A percentile compares a stretch with the other conserved stretches of the same genome.
Conservation (phyloP, 37 sponge, comb jelly and placozoan genomes). For the Crambe crambe region DNA sequence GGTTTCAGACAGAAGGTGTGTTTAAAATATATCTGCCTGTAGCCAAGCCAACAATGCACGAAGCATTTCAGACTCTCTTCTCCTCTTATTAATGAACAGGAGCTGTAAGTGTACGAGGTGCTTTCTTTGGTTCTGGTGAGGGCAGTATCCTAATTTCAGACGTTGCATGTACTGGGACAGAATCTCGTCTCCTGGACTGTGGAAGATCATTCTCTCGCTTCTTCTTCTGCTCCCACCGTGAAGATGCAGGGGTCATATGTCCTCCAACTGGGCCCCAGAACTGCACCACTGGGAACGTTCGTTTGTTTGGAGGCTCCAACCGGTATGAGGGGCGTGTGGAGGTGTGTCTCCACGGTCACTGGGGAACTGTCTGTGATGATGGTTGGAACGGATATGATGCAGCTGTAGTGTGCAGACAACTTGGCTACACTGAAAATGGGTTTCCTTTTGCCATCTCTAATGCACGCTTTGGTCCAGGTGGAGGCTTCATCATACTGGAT, state of each 20-base stretch:
- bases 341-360: constrained; percentile 31
- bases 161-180: constrained; percentile 3
- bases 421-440: not conserved
- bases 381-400: constrained; percentile 29
- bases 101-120: constrained; percentile 23
- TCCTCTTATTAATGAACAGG: not conserved
- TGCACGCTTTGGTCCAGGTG: constrained; percentile 6
- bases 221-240: constrained; percentile 33
- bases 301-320: constrained; percentile 1
- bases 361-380: constrained; percentile 35
- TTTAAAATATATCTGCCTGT: too few species aligned
- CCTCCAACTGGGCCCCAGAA: constrained; percentile 7
- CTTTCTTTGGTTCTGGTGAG: constrained; percentile 31
- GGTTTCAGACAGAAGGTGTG: not conserved
- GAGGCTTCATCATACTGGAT: constrained; percentile 26
- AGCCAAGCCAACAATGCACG: too few species aligned
- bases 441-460: not conserved
- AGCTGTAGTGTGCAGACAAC: constrained; percentile 35
- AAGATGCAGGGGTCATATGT: constrained; percentile 50
- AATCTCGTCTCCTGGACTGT: constrained; percentile 1
- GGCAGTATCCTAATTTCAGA: constrained; percentile 3
- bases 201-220: not conserved
- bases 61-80: not conserved
- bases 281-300: constrained; percentile 21
- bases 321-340: constrained; percentile 32